Base-by-base conservation (phyloP, 1,140 invertebrate species). In the Pseudachorutes palmiensis region DNA sequence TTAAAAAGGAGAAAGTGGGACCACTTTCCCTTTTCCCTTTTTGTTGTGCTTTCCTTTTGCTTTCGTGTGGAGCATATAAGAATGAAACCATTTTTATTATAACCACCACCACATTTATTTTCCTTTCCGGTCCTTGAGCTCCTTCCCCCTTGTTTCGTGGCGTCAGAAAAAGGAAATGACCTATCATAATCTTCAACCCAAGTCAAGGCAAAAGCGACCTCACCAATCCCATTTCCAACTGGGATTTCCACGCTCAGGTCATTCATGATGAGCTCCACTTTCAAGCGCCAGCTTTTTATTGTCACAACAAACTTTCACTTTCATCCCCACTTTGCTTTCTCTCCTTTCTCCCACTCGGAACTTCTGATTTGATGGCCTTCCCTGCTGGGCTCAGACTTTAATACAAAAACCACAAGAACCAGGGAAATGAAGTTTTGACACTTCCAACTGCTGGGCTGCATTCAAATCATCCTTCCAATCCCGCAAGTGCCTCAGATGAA, bases 111-210 rank as follows among this genome's bases (percentile, higher is more conserved):
- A 3, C 24, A 9, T 30, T 24, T 65, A 60, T 36, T 31, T 57
- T 65, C 62, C 68, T 14, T 33, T 61, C 2, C 55, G 31, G 26
- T 70, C 69, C 55, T 55, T 55, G 51, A 55, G 51, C 51, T 41
- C 36, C 36, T 26, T 55, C 12, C 24, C 5, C 51, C 51, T 19
- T 55, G 12, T 66, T 61, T 51, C 61, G 57, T 61, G 57, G 65
- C 65, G 58, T 61, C 65, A 66, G 64, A 65, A 49, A 66, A 24
- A 66, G 65, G 65, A 66, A 66, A 66, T 66, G 65, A 66, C 65
- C 65, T 66, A 66, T 66, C 65, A 66, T 66, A 66, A 66, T 66
- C 57, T 58, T 41, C 33, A 14, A 55, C 9, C 14, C 9, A 55
- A 5, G 31, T n/a, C 49, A 36, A 66, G 59, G 65, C 41, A 36